A percentile compares a stretch with the other conserved stretches of the same genome.
These are phyloP conservation scores for Calliphora vicina DNA, from an alignment of 1,140 invertebrate genomes.

Conservation along the genomic window DNA sequence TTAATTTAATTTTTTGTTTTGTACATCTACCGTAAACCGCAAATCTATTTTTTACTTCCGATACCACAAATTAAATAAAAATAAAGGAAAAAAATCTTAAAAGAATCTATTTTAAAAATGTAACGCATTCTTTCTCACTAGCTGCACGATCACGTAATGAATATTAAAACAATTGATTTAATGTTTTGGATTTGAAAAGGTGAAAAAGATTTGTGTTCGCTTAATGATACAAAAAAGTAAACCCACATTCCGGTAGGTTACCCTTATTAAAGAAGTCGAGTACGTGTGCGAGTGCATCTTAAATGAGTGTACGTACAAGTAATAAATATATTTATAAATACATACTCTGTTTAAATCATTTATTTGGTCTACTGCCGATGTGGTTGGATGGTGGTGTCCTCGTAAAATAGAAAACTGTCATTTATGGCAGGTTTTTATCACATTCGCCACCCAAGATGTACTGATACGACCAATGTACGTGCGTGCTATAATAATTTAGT, in stretches of 20 bases:
- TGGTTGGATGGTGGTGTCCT: not conserved
- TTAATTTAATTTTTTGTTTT: slow-evolving; percentile 1
- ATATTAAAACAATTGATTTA: slow-evolving; percentile 8
- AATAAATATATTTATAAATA: too few species aligned
- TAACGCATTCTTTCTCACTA: not conserved
- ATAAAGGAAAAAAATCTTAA: not conserved
- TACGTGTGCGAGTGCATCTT: not conserved
- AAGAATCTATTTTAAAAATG: not conserved
- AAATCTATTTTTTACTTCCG: slow-evolving; percentile 15
- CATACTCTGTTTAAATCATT: slow-evolving; percentile 24
- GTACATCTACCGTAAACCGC: not conserved
- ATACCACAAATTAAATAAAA: slow-evolving; percentile 14
- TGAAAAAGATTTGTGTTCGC: not conserved
- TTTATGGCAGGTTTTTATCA: slow-evolving; percentile 21
- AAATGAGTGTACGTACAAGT: not conserved
- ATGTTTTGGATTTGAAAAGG: not conserved
- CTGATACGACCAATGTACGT: not conserved
- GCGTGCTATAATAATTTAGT: not conserved
- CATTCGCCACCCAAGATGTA: slow-evolving; percentile 12
- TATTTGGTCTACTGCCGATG: not conserved
- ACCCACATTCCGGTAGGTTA: slow-evolving; percentile 11
- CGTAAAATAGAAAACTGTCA: slow-evolving; percentile 28
- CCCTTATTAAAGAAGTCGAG: not conserved
- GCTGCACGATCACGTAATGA: not conserved
- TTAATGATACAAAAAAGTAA: not conserved